These are phyloP conservation scores for Nycticebus coucang DNA, from an alignment of 2,113 vertebrate genomes.

Conservation along the genomic window DNA sequence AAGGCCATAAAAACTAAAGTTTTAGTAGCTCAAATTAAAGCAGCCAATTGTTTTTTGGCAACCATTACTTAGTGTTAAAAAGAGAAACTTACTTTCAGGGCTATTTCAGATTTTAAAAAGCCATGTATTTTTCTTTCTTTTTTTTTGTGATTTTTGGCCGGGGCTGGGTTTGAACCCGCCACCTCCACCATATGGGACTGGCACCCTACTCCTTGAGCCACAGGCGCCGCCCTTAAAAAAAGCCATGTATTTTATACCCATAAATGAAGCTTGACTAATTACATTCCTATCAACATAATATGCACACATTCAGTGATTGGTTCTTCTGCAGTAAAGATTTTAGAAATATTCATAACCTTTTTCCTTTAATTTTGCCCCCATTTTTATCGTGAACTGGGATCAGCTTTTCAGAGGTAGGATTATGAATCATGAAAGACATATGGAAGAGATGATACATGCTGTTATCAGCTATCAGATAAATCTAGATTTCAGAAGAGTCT, in stretches of 20 bases:
- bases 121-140: too few relatives aligned
- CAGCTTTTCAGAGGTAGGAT: background rate
- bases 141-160: too few relatives aligned
- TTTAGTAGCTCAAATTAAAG: slow-evolving; percentile 34
- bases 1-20: slow-evolving; percentile 22
- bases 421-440: background rate
- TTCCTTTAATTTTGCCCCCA: background rate
- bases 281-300: background rate
- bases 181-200: too few relatives aligned
- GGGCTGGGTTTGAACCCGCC: too few relatives aligned
- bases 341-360: background rate
- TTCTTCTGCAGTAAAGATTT: slow-evolving; percentile 16
- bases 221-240: too few relatives aligned
- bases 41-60: background rate
- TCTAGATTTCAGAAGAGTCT: background rate
- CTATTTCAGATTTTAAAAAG: background rate
- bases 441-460: background rate
- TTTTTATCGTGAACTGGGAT: background rate
- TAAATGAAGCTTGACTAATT: background rate
- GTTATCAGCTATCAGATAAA: background rate
- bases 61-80: slow-evolving; percentile 2
- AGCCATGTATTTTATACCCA: background rate
- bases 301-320: background rate
- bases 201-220: too few relatives aligned
- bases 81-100: background rate